Evolutionary conservation across 1,140 invertebrate species (phyloP), one percentile per base, ranked within the genome.

Genomic region (Centruroides vittatus): DNA sequence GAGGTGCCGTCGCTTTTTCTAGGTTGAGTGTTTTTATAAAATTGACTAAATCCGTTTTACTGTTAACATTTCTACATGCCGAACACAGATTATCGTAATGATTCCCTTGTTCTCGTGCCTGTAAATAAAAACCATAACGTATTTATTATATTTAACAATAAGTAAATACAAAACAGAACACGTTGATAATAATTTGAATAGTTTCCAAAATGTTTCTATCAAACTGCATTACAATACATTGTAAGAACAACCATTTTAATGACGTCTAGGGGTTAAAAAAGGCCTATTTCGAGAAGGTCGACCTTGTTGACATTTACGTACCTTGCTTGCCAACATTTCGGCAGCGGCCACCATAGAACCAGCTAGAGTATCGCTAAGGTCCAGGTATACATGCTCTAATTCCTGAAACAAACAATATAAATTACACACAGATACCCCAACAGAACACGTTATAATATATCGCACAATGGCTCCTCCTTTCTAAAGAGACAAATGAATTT

Each of bases 321-420:
- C 88, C 80, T 88, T 88, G 61, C 79, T 80, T 35, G 84, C 80
- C 63, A 93, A 81, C 64, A 88, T 81, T 76, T 91, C 84, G 61
- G 86, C 84, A 66, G 84, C 86, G 73, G 88, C 84, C 66, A 86
- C 78, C 71, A 92, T 81, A 23, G 87, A 83, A 59, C 88, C 86
- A 67, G 86, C 82, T 62, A 92, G 78, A 57, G 85, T 86, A 67
- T 81, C 79, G 73, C 85, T 88, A 36, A 90, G 80, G 71, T 92
- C 88, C 47, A 81, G 80, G 74, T 91, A 86, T 66, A 91, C 87
- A 51, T 68, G 86, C 75, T 92, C 89, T 66, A 93, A 73, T 78
- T 92, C 88, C 86, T 89, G 77, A 57, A 68, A 65, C 5, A 41
- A 41, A 41, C 41, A 5, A 41, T 23, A 23, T 23, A 23, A 23